These are phyloP conservation scores for Papilio polyxenes DNA, from an alignment of 1,140 invertebrate species.

Conservation along the genomic window DNA sequence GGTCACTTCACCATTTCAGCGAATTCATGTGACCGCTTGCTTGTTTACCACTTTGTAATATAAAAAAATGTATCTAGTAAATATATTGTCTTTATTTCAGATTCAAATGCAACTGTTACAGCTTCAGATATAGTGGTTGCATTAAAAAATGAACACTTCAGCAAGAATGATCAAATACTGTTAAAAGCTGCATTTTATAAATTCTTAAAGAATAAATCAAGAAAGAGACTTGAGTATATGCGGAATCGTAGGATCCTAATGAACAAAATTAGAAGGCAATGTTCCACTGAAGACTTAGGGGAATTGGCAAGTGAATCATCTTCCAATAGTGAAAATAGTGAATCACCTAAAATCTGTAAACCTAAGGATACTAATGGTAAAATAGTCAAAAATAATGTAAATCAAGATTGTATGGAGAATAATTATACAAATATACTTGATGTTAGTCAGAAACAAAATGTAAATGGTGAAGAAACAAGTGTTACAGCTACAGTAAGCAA, in stretches of 20 bases:
- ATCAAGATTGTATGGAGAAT: constrained; percentile 53
- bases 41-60: no score
- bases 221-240: constrained; percentile 63
- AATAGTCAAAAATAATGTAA: constrained; percentile 51
- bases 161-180: constrained; percentile 59
- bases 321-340: constrained; percentile 65
- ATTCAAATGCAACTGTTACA: constrained; percentile 61
- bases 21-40: no score
- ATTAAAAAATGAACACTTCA: constrained; percentile 65
- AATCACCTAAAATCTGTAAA: constrained; percentile 53
- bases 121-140: constrained; percentile 64
- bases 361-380: constrained; percentile 52
- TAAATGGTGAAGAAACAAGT: background rate
- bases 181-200: constrained; percentile 66
- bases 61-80: no score
- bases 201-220: constrained; percentile 51
- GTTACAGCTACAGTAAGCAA: background rate
- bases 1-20: no score
- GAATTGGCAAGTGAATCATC: constrained; percentile 67
- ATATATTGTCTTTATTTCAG: constrained; percentile 50
- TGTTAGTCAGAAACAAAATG: constrained; percentile 30
- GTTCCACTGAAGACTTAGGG: constrained; percentile 62
- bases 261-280: constrained; percentile 47
- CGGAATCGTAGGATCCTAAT: constrained; percentile 55
- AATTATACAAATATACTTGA: constrained; percentile 53